phyloP scores from a whole-genome alignment of 1,140 invertebrate genomes.

The Aethina tumida region DNA sequence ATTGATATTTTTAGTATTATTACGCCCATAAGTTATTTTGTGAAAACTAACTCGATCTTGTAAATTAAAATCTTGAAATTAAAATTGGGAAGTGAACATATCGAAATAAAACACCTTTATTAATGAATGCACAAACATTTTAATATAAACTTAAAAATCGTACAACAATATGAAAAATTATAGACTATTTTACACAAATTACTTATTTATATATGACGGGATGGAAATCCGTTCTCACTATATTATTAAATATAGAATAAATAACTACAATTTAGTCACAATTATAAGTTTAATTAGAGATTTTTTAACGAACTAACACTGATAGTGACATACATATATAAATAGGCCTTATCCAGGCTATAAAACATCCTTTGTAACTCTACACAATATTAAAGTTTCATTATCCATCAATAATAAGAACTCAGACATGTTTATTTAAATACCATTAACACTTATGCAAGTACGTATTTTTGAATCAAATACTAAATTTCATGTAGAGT shows the following conservation, averaged over 20 bases:
- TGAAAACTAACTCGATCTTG: no score
- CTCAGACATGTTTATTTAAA: constrained; percentile 1
- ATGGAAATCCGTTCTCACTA: constrained; percentile 55
- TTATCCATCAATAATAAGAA: constrained; percentile 2
- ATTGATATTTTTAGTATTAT: no score
- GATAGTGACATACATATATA: constrained; percentile 33
- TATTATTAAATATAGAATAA: constrained; percentile 35
- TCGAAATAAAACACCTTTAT: constrained; percentile 12
- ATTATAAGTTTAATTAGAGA: constrained; percentile 27
- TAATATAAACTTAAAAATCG: constrained; percentile 78
- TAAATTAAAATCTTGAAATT: no score
- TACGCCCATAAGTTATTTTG: no score
- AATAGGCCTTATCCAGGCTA: constrained; percentile 21
- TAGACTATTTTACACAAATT: constrained; percentile 58
- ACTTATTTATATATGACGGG: constrained; percentile 41
- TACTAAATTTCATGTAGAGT: no score
- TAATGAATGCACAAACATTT: constrained; percentile 59
- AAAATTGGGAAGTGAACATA: no score
- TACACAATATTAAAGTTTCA: constrained; percentile 4
- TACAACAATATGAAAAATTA: constrained; percentile 72
- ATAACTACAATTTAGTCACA: constrained; percentile 32
- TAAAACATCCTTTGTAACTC: constrained; percentile 2
- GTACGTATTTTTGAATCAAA: constrained; percentile 1
- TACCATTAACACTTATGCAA: not conserved
- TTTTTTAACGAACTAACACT: constrained; percentile 36